Conservation (phyloP, 1,140 invertebrate genomes). For the Delia radicum region DNA sequence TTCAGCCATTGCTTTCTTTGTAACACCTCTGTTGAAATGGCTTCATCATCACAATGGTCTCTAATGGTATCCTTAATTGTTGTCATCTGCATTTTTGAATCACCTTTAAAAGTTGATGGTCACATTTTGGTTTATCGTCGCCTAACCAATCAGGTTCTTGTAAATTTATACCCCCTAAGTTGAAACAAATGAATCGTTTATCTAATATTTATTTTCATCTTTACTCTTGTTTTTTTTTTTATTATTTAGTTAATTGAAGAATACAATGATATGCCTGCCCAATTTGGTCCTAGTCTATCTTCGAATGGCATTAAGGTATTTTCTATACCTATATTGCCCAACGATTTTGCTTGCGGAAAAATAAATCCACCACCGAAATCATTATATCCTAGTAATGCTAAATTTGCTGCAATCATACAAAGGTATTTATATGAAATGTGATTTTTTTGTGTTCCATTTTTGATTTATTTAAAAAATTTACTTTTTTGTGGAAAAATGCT, state of each 20-base stretch:
- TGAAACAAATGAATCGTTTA: neutral
- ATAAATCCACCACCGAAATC: slow-evolving; percentile 62
- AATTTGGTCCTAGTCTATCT: slow-evolving; percentile 66
- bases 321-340: slow-evolving; percentile 67
- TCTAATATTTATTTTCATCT: neutral
- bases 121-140: slow-evolving; percentile 26
- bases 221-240: neutral
- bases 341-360: slow-evolving; percentile 64
- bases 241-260: slow-evolving; percentile 62
- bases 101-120: slow-evolving; percentile 3
- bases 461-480: neutral
- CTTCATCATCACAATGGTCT: neutral
- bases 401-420: slow-evolving; percentile 76
- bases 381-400: slow-evolving; percentile 57
- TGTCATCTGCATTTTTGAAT: neutral
- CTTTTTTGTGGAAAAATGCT: neutral
- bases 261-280: slow-evolving; percentile 68
- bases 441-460: neutral
- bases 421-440: slow-evolving; percentile 44
- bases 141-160: slow-evolving; percentile 39
- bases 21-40: neutral
- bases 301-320: slow-evolving; percentile 65
- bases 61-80: neutral
- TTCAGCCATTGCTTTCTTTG: neutral
- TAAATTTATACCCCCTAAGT: neutral